Evolutionary conservation across 2,113 vertebrate genomes (phyloP).

Genomic region (Hemicordylus capensis): DNA sequence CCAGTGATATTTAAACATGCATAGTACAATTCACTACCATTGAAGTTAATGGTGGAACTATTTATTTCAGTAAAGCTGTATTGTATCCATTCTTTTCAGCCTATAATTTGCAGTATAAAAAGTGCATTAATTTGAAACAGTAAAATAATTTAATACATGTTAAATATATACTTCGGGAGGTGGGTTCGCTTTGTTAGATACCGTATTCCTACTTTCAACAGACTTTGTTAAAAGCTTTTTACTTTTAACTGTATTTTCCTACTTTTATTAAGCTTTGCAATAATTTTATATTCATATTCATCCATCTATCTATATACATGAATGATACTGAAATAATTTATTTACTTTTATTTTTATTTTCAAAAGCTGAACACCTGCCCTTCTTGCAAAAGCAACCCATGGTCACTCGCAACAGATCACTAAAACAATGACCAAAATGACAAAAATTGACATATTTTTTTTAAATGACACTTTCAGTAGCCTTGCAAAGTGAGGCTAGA

Average conservation of each 20-base stretch:
- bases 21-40: not conserved
- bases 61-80: not conserved
- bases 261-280: not conserved
- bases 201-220: not conserved
- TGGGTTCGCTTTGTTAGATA: not conserved
- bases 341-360: too few relatives aligned
- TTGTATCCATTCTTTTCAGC: not conserved
- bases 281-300: not conserved
- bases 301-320: too few relatives aligned
- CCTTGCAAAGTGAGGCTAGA: conserved; percentile 18
- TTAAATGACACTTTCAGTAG: not conserved
- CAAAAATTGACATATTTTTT: too few relatives aligned
- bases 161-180: not conserved
- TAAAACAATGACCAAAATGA: too few relatives aligned
- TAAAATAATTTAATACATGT: not conserved
- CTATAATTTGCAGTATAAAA: not conserved
- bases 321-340: too few relatives aligned
- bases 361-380: too few relatives aligned
- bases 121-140: not conserved
- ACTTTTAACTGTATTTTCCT: too few relatives aligned
- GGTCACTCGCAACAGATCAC: too few relatives aligned
- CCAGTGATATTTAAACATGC: too few relatives aligned
- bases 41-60: not conserved
- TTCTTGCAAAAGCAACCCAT: too few relatives aligned
- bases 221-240: not conserved